A percentile compares a stretch with the other conserved stretches of the same genome.
Evolutionary conservation across 2,113 vertebrate genomes (phyloP).

Genomic region (Mirounga angustirostris): DNA sequence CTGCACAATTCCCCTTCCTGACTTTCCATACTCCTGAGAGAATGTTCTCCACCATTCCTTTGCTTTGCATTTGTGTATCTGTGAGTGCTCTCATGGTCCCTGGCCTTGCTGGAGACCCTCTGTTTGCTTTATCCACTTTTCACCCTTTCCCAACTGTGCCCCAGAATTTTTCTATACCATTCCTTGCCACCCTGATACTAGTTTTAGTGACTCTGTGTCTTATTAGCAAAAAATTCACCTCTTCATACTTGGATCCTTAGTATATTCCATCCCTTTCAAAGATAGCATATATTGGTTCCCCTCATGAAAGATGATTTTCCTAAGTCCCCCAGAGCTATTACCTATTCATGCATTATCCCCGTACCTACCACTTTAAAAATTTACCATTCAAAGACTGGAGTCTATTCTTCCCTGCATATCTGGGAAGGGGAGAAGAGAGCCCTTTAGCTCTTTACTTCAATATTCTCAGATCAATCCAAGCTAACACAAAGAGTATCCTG

Average conservation of each 20-base stretch:
- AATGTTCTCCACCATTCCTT: not conserved
- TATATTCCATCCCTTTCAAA: not conserved
- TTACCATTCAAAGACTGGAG: not conserved
- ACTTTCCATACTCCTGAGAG: not conserved
- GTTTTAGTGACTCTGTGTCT: not conserved
- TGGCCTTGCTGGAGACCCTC: not conserved
- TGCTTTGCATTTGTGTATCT: not conserved
- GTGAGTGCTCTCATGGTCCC: not conserved
- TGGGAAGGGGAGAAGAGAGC: not conserved
- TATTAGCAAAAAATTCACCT: slow-evolving; percentile 16
- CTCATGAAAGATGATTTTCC: not conserved
- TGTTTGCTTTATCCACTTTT: not conserved
- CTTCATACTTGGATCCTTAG: not conserved
- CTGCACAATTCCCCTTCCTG: not conserved
- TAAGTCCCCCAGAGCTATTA: not conserved
- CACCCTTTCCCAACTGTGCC: not conserved
- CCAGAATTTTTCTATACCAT: not conserved
- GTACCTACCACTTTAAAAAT: not conserved
- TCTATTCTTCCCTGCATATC: not conserved
- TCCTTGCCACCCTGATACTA: not conserved
- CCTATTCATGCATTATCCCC: not conserved
- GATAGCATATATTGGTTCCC: not conserved
- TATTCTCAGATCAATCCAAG: slow-evolving; percentile 42
- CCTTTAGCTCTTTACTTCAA: slow-evolving; percentile 4
- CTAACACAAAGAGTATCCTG: slow-evolving; percentile 3